Evolutionary conservation across 1,140 invertebrate genomes (phyloP).

Genomic region (Zaprionus davidi): DNA sequence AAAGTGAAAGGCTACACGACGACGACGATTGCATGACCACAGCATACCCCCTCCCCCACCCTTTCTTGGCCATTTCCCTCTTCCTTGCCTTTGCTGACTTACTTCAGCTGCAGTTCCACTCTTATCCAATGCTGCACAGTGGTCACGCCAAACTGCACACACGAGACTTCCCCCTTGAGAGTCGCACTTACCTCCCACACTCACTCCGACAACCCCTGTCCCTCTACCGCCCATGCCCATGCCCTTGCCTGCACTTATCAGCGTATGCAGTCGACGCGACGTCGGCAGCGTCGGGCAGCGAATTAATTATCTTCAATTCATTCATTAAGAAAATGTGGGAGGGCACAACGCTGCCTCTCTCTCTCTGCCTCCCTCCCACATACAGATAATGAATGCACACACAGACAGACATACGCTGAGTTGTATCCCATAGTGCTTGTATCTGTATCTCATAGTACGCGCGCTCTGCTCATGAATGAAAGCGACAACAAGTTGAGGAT

Average conservation of each 20-base stretch:
- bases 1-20: too few relatives aligned
- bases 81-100: background rate
- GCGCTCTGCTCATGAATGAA: conserved; percentile 65
- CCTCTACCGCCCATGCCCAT: background rate
- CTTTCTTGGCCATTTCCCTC: background rate
- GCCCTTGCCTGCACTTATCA: conserved; percentile 21
- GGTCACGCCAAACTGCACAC: conserved; percentile 52
- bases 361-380: background rate
- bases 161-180: background rate
- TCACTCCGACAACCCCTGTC: conserved; percentile 6
- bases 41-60: background rate
- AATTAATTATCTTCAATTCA: conserved; percentile 82
- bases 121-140: conserved; percentile 21
- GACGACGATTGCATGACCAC: too few relatives aligned
- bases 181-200: background rate
- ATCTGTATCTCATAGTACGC: conserved; percentile 72
- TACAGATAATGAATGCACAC: conserved; percentile 73
- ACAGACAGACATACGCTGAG: conserved; percentile 6
- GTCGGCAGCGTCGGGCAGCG: conserved; percentile 32
- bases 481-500: conserved; percentile 51
- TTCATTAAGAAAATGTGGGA: conserved; percentile 77
- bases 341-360: conserved; percentile 16
- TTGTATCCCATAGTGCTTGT: conserved; percentile 59
- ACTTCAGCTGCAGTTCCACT: background rate
- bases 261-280: conserved; percentile 58